These are phyloP conservation scores for Geodia barretti DNA, from an alignment of 37 sponge, comb jelly and placozoan genomes.

Conservation along the genomic window DNA sequence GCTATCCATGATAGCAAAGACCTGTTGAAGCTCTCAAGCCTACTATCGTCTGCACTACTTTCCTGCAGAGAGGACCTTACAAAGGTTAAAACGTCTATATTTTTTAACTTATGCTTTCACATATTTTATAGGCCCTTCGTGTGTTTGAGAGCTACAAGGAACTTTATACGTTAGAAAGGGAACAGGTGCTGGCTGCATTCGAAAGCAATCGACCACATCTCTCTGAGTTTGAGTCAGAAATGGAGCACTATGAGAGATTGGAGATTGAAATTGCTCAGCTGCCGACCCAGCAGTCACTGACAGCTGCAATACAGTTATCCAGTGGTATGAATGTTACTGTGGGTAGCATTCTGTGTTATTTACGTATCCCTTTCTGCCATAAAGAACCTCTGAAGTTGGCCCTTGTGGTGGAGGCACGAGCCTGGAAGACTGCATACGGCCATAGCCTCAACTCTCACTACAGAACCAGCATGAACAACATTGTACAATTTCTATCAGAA, in stretches of 20 bases:
- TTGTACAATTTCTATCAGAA: conserved; percentile 67
- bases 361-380: not conserved
- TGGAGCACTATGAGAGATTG: conserved; percentile 73
- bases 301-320: conserved; percentile 50
- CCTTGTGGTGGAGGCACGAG: conserved; percentile 87
- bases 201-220: conserved; percentile 55
- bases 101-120: conserved; percentile 4
- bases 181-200: conserved; percentile 62
- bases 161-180: conserved; percentile 57
- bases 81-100: conserved; percentile 22
- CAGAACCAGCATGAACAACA: conserved; percentile 74
- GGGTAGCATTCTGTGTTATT: not conserved
- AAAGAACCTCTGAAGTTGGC: conserved; percentile 89
- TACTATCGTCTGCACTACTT: conserved; percentile 73
- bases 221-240: conserved; percentile 86
- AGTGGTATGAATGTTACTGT: conserved; percentile 1
- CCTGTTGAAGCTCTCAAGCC: conserved; percentile 59
- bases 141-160: conserved; percentile 59
- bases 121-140: conserved; percentile 41
- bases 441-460: conserved; percentile 70
- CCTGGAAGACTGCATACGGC: conserved; percentile 91
- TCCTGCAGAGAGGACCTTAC: conserved; percentile 68
- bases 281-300: conserved; percentile 37
- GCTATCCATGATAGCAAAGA: conserved; percentile 87
- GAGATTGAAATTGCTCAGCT: conserved; percentile 67